phyloP scores from a whole-genome alignment of 2,113 vertebrate species.

The Neotoma lepida region DNA sequence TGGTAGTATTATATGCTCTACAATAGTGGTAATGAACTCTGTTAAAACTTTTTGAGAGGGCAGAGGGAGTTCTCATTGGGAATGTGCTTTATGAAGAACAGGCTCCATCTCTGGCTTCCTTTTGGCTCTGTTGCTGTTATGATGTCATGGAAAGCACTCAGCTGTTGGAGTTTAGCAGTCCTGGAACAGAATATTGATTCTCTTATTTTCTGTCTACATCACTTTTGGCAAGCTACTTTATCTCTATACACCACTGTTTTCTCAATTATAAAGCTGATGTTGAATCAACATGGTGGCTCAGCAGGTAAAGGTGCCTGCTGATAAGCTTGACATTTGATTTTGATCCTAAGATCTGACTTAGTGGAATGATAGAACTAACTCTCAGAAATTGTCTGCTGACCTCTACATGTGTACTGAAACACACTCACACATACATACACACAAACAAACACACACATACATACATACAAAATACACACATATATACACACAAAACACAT shows the following conservation, averaged over 20 bases:
- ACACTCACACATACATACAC: no score
- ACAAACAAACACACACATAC: background rate
- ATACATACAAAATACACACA: background rate
- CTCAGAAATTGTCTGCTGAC: no score
- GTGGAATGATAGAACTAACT: background rate
- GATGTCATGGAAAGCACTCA: background rate
- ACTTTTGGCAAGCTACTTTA: background rate
- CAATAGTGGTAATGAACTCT: conserved; percentile 8
- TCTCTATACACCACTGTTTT: background rate
- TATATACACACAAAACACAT: background rate
- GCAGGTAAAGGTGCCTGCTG: background rate
- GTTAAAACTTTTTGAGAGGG: conserved; percentile 36
- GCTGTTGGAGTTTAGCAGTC: background rate
- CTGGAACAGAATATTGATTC: background rate
- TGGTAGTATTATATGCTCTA: background rate
- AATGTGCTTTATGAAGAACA: background rate
- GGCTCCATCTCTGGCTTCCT: background rate
- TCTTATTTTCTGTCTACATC: background rate
- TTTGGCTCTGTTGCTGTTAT: background rate
- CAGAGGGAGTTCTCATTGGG: background rate
- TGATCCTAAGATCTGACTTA: background rate
- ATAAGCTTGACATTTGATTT: background rate
- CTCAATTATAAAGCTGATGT: conserved; percentile 15
- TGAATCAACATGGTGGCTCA: background rate
- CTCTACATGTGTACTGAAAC: background rate